Conservation (phyloP, 2,113 vertebrate genomes). For the Grallaria varia region DNA sequence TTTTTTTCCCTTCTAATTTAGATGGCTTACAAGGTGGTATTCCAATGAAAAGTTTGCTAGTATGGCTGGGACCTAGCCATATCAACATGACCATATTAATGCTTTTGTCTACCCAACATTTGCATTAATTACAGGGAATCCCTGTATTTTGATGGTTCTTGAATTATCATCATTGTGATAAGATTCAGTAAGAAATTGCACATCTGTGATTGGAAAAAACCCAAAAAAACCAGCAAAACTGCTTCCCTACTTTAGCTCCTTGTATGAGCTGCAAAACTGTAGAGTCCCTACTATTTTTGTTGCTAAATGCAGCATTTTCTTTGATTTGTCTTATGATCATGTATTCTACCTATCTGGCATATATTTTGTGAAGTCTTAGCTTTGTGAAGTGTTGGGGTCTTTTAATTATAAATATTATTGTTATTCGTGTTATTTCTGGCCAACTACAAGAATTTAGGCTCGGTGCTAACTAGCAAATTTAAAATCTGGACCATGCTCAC, state of each 20-base stretch:
- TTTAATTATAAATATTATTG: not conserved
- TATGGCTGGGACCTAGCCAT: not conserved
- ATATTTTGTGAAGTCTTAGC: not conserved
- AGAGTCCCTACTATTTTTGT: not conserved
- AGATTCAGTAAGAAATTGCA: not conserved
- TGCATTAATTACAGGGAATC: not conserved
- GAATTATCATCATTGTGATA: not conserved
- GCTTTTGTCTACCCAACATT: not conserved
- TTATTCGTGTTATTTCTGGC: not conserved
- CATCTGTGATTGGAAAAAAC: not conserved
- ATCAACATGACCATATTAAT: not conserved
- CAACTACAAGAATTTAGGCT: not conserved
- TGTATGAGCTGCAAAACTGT: not conserved
- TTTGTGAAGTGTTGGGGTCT: fast-evolving
- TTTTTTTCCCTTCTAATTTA: not conserved
- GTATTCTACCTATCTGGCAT: not conserved
- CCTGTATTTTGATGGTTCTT: not conserved
- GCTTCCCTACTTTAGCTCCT: not conserved
- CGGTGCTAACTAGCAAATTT: not conserved
- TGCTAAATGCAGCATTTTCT: not conserved
- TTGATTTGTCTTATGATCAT: not conserved
- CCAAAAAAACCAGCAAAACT: not conserved
- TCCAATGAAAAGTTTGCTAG: not conserved
- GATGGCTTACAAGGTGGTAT: not conserved
- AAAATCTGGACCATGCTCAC: not conserved